Percentiles rank a stretch among this genome's conserved stretches.
phyloP scores from a whole-genome alignment of 2,797 vertebrate species.

The Cephalopachus bancanus region DNA sequence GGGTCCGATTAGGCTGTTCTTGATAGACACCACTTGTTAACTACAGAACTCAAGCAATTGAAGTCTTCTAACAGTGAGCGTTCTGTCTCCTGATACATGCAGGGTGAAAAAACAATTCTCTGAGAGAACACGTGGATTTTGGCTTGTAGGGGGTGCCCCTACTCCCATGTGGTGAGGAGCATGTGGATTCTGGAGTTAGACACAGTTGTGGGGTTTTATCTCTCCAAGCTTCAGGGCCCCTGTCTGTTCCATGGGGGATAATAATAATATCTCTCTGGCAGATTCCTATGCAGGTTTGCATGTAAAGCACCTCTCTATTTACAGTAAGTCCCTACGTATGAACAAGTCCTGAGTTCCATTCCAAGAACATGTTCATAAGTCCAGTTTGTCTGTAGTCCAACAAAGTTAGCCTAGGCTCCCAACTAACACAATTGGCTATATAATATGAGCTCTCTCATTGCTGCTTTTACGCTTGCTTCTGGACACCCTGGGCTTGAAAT shows the following conservation, averaged over 20 bases:
- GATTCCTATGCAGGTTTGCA: not conserved
- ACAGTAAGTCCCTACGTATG: too few species aligned
- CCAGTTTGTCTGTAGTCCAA: too few species aligned
- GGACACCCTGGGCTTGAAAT: too few species aligned
- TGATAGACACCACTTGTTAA: not conserved
- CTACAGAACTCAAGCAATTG: not conserved
- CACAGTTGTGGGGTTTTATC: not conserved
- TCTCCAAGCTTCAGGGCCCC: not conserved
- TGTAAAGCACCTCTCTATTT: not conserved
- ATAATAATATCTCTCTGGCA: not conserved
- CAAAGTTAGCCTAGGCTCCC: too few species aligned
- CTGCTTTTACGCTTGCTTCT: too few species aligned
- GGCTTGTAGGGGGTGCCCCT: not conserved
- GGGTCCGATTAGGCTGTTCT: not conserved
- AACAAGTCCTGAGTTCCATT: too few species aligned
- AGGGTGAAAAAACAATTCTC: not conserved
- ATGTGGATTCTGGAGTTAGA: not conserved
- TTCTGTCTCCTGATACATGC: not conserved
- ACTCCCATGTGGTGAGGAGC: not conserved
- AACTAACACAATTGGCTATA: too few species aligned
- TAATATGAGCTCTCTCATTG: too few species aligned
- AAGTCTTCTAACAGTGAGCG: not conserved
- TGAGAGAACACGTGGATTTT: not conserved
- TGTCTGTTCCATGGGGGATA: not conserved
- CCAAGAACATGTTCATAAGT: too few species aligned